Conservation (phyloP, 2,113 vertebrate genomes). For the Lates calcarifer region DNA sequence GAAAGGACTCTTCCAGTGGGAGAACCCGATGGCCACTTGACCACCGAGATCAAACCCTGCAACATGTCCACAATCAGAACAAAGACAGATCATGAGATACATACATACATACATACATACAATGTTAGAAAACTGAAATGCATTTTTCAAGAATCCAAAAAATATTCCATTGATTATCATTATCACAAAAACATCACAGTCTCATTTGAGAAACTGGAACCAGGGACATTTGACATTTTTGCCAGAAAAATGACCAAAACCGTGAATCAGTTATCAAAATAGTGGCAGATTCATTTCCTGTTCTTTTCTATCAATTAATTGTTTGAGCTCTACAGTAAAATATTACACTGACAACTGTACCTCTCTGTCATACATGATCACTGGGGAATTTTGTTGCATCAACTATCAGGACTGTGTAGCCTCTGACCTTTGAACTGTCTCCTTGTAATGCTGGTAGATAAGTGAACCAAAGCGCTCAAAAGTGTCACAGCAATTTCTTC, state of each 20-base stretch:
- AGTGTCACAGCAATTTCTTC: not conserved
- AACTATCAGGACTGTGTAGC: not conserved
- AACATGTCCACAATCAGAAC: not conserved
- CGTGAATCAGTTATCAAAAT: no score
- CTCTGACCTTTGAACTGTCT: not conserved
- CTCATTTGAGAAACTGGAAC: not conserved
- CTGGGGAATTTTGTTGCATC: not conserved
- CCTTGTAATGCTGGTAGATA: not conserved
- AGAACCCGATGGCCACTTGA: slow-evolving; percentile 87
- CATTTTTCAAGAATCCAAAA: no score
- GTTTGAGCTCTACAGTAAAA: not conserved
- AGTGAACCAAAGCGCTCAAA: not conserved
- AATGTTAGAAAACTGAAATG: no score
- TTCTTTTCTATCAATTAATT: not conserved
- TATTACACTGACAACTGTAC: not conserved
- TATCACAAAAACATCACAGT: not conserved
- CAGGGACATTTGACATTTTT: not conserved
- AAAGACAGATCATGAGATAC: not conserved
- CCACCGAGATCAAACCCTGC: slow-evolving; percentile 84
- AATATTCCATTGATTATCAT: no score
- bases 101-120: no score
- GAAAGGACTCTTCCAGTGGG: slow-evolving; percentile 88
- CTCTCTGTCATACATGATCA: not conserved
- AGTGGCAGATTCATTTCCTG: not conserved
- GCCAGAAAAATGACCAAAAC: no score